phyloP scores from a whole-genome alignment of 1,140 invertebrate species.

The Portunus trituberculatus region DNA sequence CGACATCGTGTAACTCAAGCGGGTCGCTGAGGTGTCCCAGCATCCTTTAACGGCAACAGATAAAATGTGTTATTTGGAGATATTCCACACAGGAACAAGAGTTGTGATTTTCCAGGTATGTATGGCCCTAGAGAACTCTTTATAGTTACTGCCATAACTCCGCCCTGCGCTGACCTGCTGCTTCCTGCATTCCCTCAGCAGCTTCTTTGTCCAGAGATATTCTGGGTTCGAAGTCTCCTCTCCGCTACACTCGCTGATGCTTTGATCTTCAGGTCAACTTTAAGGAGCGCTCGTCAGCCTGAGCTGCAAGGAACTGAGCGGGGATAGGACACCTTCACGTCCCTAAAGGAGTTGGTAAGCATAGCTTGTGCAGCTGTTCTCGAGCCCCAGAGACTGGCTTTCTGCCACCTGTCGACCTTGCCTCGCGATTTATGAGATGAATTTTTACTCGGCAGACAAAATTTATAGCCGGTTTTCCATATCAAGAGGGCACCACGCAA shows the following conservation, averaged over 20 bases:
- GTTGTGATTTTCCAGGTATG: not conserved
- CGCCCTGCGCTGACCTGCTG: not conserved
- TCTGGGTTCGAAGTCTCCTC: not conserved
- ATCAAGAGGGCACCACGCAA: not conserved
- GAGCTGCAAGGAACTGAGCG: not conserved
- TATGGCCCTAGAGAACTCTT: not conserved
- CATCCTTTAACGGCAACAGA: not conserved
- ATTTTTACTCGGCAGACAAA: not conserved
- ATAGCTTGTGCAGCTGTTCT: not conserved
- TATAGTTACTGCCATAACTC: not conserved
- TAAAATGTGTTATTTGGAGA: not conserved
- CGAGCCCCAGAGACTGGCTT: not conserved
- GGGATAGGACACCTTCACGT: not conserved
- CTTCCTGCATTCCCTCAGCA: not conserved
- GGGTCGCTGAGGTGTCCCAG: not conserved
- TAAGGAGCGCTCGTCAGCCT: not conserved
- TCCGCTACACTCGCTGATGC: not conserved
- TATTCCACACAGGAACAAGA: not conserved
- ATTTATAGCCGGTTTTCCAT: conserved; percentile 11
- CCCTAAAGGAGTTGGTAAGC: not conserved
- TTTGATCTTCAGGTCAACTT: conserved; percentile 1
- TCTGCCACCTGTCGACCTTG: not conserved
- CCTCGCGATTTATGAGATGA: not conserved
- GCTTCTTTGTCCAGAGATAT: not conserved
- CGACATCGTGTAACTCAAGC: not conserved